Conservation (phyloP, 2,888 invertebrate genomes). For the Phaedon cochleariae region DNA sequence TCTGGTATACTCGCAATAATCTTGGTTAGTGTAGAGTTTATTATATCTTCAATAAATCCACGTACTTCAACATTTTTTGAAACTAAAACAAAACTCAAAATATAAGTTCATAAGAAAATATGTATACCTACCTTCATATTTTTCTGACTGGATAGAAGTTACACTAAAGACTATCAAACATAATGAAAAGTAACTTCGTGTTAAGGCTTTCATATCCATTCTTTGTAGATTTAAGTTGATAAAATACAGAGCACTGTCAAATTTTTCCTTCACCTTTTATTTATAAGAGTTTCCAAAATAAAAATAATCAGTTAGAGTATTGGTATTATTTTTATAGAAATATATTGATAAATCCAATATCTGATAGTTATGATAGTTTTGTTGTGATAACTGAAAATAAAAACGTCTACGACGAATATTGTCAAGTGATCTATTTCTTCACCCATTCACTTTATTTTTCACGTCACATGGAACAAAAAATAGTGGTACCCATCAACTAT, state of each 20-base stretch:
- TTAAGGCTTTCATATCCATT: background rate
- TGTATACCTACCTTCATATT: background rate
- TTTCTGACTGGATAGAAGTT: background rate
- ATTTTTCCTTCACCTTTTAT: background rate
- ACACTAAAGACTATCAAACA: background rate
- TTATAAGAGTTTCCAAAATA: no score
- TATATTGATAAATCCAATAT: no score
- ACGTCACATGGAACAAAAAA: no score
- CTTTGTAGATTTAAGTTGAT: background rate
- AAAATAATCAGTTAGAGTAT: no score
- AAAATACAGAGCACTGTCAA: background rate
- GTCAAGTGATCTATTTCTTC: background rate
- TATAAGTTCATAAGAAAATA: background rate
- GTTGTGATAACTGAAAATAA: no score
- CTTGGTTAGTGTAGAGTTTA: constrained; percentile 13
- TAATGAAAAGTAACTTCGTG: background rate
- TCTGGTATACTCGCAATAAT: constrained; percentile 18
- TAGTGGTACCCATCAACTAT: no score
- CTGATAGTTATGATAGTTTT: no score
- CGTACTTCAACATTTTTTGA: background rate
- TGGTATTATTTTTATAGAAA: no score
- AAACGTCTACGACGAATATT: background rate
- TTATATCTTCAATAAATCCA: constrained; percentile 11
- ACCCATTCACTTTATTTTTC: no score
- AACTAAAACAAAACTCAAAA: constrained; percentile 7